Percentiles rank a stretch among this genome's conserved stretches.
phyloP scores from a whole-genome alignment of 2,113 vertebrate genomes.

The Delphinapterus leucas region DNA sequence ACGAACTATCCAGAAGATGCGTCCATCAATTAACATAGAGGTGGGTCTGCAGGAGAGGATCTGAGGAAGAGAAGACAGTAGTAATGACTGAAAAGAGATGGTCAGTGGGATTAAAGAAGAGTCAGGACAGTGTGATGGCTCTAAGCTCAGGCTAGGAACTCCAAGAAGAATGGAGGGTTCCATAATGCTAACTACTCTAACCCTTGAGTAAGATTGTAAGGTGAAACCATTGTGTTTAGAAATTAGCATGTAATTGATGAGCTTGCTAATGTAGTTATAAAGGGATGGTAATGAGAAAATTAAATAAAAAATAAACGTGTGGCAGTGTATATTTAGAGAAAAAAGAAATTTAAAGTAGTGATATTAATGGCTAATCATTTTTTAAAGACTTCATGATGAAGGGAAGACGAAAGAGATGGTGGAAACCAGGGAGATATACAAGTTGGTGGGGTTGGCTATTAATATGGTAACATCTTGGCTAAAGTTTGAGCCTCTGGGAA shows the following conservation, averaged over 20 bases:
- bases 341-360: not conserved
- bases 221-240: not conserved
- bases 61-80: not conserved
- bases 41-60: accelerated
- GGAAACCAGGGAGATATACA: not conserved
- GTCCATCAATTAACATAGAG: not conserved
- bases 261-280: not conserved
- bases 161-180: not conserved
- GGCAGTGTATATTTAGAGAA: not conserved
- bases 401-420: not conserved
- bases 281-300: not conserved
- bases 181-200: not conserved
- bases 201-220: not conserved
- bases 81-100: not conserved
- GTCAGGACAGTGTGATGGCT: not conserved
- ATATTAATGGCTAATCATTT: not conserved
- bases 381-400: not conserved
- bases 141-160: not conserved
- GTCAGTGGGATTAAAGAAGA: no score
- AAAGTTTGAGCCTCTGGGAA: not conserved
- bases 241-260: not conserved
- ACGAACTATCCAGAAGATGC: not conserved
- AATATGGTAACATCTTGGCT: not conserved
- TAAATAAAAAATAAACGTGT: not conserved
- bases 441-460: not conserved